Evolutionary conservation across 2,113 vertebrate genomes (phyloP).

Genomic region (Paramisgurnus dabryanus): DNA sequence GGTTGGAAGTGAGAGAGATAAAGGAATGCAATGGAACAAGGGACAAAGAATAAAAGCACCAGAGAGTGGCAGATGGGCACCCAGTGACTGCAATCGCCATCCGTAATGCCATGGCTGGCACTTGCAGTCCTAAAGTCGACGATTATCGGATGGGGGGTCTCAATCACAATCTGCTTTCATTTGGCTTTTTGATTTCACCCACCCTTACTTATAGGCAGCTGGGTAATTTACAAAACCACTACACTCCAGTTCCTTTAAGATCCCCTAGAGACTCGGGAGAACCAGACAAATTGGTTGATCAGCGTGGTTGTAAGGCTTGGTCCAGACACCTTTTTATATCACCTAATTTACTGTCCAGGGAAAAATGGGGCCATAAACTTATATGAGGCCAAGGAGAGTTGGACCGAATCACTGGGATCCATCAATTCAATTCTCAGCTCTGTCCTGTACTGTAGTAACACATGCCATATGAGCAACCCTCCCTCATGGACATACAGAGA

Average conservation of each 20-base stretch:
- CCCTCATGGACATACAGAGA: conserved; percentile 53
- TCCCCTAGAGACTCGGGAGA: conserved; percentile 38
- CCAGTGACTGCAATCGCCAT: conserved; percentile 50
- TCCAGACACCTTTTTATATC: conserved; percentile 51
- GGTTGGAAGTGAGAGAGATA: conserved; percentile 62
- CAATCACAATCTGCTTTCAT: conserved; percentile 47
- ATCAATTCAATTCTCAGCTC: conserved; percentile 59
- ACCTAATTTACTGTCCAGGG: conserved; percentile 59
- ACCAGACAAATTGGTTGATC: conserved; percentile 58
- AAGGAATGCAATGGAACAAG: conserved; percentile 54
- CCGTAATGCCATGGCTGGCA: conserved; percentile 67
- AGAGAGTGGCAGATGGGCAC: conserved; percentile 67
- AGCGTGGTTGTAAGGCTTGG: conserved; percentile 39
- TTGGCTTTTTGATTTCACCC: conserved; percentile 34
- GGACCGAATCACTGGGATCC: conserved; percentile 49
- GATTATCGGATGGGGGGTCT: conserved; percentile 48
- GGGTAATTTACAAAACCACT: conserved; percentile 55
- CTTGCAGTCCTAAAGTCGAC: conserved; percentile 58
- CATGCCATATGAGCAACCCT: conserved; percentile 47
- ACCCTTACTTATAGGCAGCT: conserved; percentile 48
- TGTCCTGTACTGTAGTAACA: conserved; percentile 17
- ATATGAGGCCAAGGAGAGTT: conserved; percentile 58
- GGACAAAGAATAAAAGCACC: conserved; percentile 50
- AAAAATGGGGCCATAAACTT: conserved; percentile 56
- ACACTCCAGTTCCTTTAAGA: conserved; percentile 53